Evolutionary conservation across 2,888 invertebrate genomes (phyloP).

Genomic region (Tenthredo livida): DNA sequence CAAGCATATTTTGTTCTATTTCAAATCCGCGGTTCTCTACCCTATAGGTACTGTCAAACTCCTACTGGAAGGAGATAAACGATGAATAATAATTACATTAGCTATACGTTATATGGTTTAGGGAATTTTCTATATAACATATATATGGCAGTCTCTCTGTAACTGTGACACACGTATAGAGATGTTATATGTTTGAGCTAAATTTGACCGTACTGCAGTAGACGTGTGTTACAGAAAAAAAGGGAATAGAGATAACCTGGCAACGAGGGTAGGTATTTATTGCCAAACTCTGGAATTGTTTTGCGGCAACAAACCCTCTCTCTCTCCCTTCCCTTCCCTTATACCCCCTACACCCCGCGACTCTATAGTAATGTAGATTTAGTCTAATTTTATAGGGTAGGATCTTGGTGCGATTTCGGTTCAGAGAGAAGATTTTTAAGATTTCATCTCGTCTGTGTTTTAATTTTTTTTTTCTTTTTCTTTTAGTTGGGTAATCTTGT

Average conservation of each 20-base stretch:
- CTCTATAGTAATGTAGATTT: slow-evolving; percentile 15
- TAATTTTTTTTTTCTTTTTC: not conserved
- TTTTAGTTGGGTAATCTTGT: not conserved
- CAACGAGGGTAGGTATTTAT: slow-evolving; percentile 35
- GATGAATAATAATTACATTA: slow-evolving; percentile 42
- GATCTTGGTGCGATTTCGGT: not conserved
- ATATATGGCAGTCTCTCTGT: not conserved
- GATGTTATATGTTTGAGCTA: slow-evolving; percentile 9
- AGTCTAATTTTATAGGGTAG: slow-evolving; percentile 37
- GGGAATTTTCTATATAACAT: not conserved
- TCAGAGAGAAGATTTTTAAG: not conserved
- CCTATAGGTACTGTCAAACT: not conserved
- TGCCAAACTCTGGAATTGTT: slow-evolving; percentile 46
- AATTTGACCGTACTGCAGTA: slow-evolving; percentile 4
- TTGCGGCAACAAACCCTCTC: slow-evolving; percentile 15
- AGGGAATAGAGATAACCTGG: slow-evolving; percentile 35
- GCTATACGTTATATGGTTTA: not conserved
- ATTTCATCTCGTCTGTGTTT: not conserved
- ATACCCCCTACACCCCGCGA: not conserved
- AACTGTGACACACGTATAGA: not conserved
- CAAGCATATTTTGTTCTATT: not conserved
- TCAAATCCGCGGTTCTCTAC: not conserved
- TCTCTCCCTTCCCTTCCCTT: not conserved
- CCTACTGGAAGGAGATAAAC: slow-evolving; percentile 5
- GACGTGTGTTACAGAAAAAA: not conserved